A percentile compares a stretch with the other conserved stretches of the same genome.
These are phyloP conservation scores for Epinephelus lanceolatus DNA, from an alignment of 2,113 vertebrate species.

Conservation along the genomic window DNA sequence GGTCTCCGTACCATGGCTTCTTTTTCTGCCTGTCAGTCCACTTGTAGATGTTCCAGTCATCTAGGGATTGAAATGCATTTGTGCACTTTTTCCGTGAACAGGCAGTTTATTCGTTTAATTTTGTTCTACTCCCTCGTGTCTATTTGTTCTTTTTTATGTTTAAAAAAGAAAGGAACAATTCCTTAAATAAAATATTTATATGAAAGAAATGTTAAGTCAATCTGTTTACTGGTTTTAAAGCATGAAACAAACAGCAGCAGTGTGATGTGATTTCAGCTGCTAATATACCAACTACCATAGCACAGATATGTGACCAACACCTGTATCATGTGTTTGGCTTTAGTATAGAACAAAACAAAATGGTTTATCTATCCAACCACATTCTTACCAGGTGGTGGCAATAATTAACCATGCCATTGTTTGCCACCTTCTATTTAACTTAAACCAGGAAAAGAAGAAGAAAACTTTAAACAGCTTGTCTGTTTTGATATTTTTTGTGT, in stretches of 20 bases:
- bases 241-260: not conserved
- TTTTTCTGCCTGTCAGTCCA: too few relatives aligned
- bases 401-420: not conserved
- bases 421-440: not conserved
- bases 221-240: not conserved
- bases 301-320: not conserved
- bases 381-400: constrained; percentile 12
- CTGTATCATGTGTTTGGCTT: not conserved
- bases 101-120: too few relatives aligned
- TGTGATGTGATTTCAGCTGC: not conserved
- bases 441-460: not conserved
- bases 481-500: not conserved
- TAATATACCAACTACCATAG: not conserved
- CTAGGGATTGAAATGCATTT: too few relatives aligned
- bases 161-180: too few relatives aligned
- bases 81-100: too few relatives aligned
- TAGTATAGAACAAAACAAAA: not conserved
- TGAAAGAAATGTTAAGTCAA: too few relatives aligned
- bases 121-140: too few relatives aligned
- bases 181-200: too few relatives aligned
- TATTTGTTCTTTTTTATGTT: too few relatives aligned
- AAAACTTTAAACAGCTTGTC: not conserved
- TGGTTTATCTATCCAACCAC: not conserved
- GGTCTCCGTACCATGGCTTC: too few relatives aligned
- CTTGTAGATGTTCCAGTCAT: too few relatives aligned